Evolutionary conservation across 1,140 invertebrate species (phyloP), one percentile per base, ranked within the genome.

Genomic region (Psix sp.): DNA sequence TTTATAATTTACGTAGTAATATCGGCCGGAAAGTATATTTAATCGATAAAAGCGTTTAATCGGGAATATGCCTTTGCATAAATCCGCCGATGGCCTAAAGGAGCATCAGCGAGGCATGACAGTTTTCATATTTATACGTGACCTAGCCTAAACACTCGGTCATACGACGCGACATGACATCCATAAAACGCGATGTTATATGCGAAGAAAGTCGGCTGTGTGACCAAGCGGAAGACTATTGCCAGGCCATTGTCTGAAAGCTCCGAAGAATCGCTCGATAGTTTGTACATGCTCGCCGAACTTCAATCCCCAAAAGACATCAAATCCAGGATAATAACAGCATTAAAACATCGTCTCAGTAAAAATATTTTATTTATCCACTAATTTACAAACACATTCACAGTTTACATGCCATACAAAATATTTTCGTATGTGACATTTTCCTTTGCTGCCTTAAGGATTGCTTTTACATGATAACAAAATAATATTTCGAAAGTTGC

Each of bases 121-220:
- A 60, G 48, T 68, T 68, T 68, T 68, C 65, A 68, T 68, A 68
- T 68, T 60, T 68, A 68, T 68, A 68, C 36, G 46, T 45, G 54
- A 52, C 46, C 46, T 60, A 40, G 54, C 65, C 48, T 68, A 60
- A 68, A 68, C 40, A 45, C 26, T 31, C 45, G 38, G 43, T 52
- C 46, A 57, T 46, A 13, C 26, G 54, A 20, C 49, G 56, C 54
- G 49, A 70, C 56, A 54, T 62, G 42, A 18, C 40, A 56, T 70
- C 40, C 56, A 54, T 62, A 70, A 68, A 68, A 68, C 24, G 20
- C 21, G 60, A 46, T 48, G 45, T 38, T 51, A 51, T 51, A 51
- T 11, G 36, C 45, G 43, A 51, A 59, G 52, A 45, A 52, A 67
- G 52, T 67, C 17, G 16, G 39, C 24, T 43, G 65, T 59, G 20